These are phyloP conservation scores for Neelides folsomi DNA, from an alignment of 2,888 invertebrate species.

Conservation along the genomic window DNA sequence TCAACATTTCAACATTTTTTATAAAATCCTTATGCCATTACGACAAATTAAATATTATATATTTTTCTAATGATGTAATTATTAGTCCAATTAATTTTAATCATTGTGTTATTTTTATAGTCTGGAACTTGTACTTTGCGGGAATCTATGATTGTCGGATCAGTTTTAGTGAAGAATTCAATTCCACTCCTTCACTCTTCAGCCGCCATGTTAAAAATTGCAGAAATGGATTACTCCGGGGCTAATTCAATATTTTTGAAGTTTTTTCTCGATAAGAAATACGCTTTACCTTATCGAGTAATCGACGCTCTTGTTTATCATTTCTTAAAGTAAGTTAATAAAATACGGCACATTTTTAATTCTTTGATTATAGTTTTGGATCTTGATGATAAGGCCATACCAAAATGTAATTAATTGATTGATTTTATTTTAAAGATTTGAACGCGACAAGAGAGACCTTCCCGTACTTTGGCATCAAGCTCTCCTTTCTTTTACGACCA, in stretches of 20 bases:
- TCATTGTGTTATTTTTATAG: constrained; percentile 38
- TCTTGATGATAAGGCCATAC: too few relatives aligned
- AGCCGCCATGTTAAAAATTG: constrained; percentile 85
- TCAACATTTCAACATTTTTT: constrained; percentile 2
- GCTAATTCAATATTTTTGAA: constrained; percentile 89
- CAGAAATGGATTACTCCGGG: constrained; percentile 94
- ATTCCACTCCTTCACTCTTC: constrained; percentile 91
- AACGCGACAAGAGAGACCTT: constrained; percentile 63
- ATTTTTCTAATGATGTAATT: not conserved
- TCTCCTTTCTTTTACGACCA: constrained; percentile 79
- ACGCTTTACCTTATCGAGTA: constrained; percentile 88
- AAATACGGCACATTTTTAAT: constrained; percentile 8
- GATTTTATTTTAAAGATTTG: constrained; percentile 50
- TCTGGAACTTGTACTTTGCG: constrained; percentile 85
- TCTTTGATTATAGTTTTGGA: not conserved
- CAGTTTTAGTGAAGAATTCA: constrained; percentile 76
- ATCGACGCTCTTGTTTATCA: constrained; percentile 90
- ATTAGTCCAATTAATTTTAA: too few relatives aligned
- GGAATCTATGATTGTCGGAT: constrained; percentile 90
- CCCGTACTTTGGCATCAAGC: constrained; percentile 98
- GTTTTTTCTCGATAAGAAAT: constrained; percentile 91
- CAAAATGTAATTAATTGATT: too few relatives aligned
- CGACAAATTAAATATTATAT: not conserved
- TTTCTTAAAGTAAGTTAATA: constrained; percentile 70
- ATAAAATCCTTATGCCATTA: not conserved